These are phyloP conservation scores for Seira sanloemensis DNA, from an alignment of 2,888 invertebrate species.

Conservation along the genomic window DNA sequence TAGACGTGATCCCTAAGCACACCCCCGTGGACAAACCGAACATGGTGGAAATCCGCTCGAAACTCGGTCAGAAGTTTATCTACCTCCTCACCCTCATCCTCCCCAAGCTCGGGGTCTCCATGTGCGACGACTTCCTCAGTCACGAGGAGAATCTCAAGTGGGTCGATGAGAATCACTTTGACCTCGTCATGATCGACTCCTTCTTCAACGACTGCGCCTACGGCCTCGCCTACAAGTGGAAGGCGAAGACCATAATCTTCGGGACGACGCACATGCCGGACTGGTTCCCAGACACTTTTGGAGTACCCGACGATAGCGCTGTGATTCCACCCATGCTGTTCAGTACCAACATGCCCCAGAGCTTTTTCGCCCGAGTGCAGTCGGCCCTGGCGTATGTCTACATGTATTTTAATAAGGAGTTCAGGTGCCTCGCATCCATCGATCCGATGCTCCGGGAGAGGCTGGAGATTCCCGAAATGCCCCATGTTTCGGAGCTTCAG, in stretches of 20 bases:
- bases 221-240: constrained; percentile 61
- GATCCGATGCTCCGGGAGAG: constrained; percentile 46
- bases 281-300: constrained; percentile 60
- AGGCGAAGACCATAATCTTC: constrained; percentile 52
- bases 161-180: constrained; percentile 51
- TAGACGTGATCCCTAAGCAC: constrained; percentile 43
- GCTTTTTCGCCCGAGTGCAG: constrained; percentile 47
- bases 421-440: constrained; percentile 7
- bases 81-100: constrained; percentile 13
- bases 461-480: constrained; percentile 61
- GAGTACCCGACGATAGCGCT: constrained; percentile 48
- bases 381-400: constrained; percentile 32
- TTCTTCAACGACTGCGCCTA: constrained; percentile 63
- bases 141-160: constrained; percentile 41
- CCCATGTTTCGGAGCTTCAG: constrained; percentile 39
- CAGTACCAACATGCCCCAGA: constrained; percentile 43
- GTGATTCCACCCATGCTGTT: constrained; percentile 33
- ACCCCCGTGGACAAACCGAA: not conserved
- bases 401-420: constrained; percentile 27
- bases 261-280: constrained; percentile 58
- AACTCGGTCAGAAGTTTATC: constrained; percentile 29
- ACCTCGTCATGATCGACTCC: constrained; percentile 61
- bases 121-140: constrained; percentile 47
- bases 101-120: constrained; percentile 34
- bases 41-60: constrained; percentile 37